Evolutionary conservation across 2,113 vertebrate species (phyloP).

Genomic region (Romanogobio albipinnatus): DNA sequence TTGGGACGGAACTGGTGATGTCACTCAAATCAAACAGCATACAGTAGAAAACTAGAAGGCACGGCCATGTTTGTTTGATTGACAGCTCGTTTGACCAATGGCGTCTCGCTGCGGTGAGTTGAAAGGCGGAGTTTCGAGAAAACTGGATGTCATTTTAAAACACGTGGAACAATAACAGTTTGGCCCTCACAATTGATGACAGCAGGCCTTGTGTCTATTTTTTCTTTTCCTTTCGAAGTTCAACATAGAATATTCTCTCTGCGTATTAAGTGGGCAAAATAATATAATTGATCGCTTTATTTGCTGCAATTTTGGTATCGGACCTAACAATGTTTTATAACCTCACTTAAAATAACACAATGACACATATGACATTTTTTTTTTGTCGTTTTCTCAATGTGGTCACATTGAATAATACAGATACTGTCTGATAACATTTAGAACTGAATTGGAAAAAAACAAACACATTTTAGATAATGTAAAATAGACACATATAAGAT

Average conservation of each 20-base stretch:
- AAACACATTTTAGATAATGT: too few species aligned
- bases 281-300: background rate
- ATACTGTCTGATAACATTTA: background rate
- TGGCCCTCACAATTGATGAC: conserved; percentile 45
- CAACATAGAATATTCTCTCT: conserved; percentile 27
- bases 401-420: background rate
- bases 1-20: conserved; percentile 72
- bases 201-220: background rate
- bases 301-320: background rate
- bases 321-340: background rate
- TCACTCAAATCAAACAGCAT: conserved; percentile 54
- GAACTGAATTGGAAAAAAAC: background rate
- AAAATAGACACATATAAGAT: background rate
- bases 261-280: background rate
- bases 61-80: conserved; percentile 17
- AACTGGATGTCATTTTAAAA: conserved; percentile 65
- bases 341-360: background rate
- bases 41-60: conserved; percentile 9
- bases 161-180: conserved; percentile 72
- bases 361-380: background rate
- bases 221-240: background rate
- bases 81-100: conserved; percentile 63
- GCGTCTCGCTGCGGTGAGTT: background rate
- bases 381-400: background rate
- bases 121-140: conserved; percentile 64